Evolutionary conservation across 2,797 vertebrate species (phyloP), one percentile per base, ranked within the genome.

Genomic region (Harpagifer antarcticus): DNA sequence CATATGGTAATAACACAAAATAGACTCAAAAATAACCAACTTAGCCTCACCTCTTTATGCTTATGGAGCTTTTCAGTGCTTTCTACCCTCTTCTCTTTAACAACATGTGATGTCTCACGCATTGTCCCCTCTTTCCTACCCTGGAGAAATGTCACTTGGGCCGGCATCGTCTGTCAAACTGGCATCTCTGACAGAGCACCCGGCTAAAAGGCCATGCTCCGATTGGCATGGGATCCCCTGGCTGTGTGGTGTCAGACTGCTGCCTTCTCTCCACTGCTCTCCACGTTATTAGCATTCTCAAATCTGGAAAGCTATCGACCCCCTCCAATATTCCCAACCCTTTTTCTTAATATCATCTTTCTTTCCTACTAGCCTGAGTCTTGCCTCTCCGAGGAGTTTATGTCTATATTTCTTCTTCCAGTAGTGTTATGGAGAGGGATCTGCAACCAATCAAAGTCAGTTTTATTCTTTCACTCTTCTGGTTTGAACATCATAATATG

Each of bases 131-230:
- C 74, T 72, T 66, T 79, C 57, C 60, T 42, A 47, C 86, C 89
- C 86, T 20, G 78, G 88, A 93, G 90, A 94, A 93, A 94, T 94
- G 94, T 95, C 93, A 94, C 89, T 81, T 65, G 83, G 84, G 82
- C 79, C 71, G 5, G 62, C 70, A 57, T 87, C 80, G 84, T 91
- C 90, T 85, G 80, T 95, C 94, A 94, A 93, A 88, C 92, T 93
- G 92, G 87, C 93, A 90, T 91, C 87, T 88, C 84, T 91, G 93
- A 92, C 93, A 88, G 91, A 85, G 85, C 75, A 62, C 79, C 78
- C 12, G 80, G 69, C 92, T 93, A 90, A 94, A 93, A 93, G 92
- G 92, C 92, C 91, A 91, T 91, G 94, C 91, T 94, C 90, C 82
- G 91, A 90, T 92, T 93, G 93, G 86, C 93, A 86, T 88, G 75